phyloP scores from a whole-genome alignment of 1,140 invertebrate genomes.

The Notospermus geniculatus region DNA sequence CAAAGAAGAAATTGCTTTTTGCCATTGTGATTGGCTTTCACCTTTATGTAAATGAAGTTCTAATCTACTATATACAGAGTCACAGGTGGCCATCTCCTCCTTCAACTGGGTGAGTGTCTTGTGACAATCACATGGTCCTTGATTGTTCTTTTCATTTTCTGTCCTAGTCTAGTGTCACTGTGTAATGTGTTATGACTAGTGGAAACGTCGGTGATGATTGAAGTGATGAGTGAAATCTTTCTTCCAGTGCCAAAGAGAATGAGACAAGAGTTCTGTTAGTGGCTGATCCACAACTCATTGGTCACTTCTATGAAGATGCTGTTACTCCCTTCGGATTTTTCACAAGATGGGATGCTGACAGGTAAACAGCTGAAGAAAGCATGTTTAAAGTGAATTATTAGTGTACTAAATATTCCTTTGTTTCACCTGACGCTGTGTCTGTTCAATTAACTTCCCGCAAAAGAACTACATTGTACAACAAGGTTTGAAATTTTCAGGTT shows the following conservation, averaged over 20 bases:
- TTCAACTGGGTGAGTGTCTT: too few relatives aligned
- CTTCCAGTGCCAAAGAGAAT: conserved; percentile 26
- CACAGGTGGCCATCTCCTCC: conserved; percentile 37
- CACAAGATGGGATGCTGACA: conserved; percentile 78
- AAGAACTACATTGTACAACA: conserved; percentile 22
- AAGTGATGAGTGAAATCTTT: too few relatives aligned
- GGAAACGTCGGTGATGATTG: too few relatives aligned
- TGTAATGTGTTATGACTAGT: too few relatives aligned
- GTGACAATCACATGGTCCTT: too few relatives aligned
- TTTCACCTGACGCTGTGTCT: conserved; percentile 12
- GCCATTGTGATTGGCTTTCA: too few relatives aligned
- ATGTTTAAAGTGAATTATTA: not conserved
- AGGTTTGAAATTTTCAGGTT: conserved; percentile 73
- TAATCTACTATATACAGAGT: conserved; percentile 35
- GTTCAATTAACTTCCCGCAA: not conserved
- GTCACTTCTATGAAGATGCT: conserved; percentile 66
- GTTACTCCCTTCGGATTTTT: conserved; percentile 57
- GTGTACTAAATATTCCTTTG: not conserved
- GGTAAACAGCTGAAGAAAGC: conserved; percentile 57
- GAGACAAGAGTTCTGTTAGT: conserved; percentile 68
- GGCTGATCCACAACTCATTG: conserved; percentile 90
- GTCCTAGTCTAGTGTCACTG: too few relatives aligned
- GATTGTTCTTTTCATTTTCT: too few relatives aligned
- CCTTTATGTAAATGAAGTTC: conserved; percentile 33
- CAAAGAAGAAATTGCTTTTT: too few relatives aligned